Base-by-base conservation (phyloP, 2,888 invertebrate genomes). In the Itoplectis maculator region DNA sequence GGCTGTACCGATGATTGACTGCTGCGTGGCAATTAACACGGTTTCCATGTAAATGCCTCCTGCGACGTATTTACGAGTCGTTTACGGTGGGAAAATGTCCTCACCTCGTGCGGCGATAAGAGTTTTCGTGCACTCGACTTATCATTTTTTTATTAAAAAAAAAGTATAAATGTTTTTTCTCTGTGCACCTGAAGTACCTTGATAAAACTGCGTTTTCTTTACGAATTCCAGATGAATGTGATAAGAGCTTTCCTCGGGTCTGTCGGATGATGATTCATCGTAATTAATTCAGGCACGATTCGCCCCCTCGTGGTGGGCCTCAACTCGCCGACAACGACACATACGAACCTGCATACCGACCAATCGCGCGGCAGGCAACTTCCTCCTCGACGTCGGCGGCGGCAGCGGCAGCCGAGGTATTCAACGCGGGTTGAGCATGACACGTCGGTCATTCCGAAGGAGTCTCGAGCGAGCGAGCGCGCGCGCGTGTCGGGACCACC, bases 371-470 rank as follows among this genome's bases (percentile, higher is more conserved):
- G 47, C 40, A 20, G 23, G 69, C 54, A 40, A 59, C 59, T 70
- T 76, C 65, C 20, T 56, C 47, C 65, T 47, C 63, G 49, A 59
- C 51, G 18, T 15, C 15, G 18, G 13, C 59, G 45, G 51, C 69
- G 6, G 37, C 49, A 35, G 54, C 68, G 35, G 49, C 66, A 2
- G 63, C 56, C 63, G 42, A 42, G 49, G 63, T 77, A 82, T 82
- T 86, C 83, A 76, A 74, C 74, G 72, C 80, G 74, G 68, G 51
- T 74, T 74, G 63, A 79, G 79, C 88, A 86, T 88, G 88, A 91
- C 90, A 86, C 88, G 90, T 87, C 88, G 90, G 89, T 91, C 90
- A 91, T 92, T 91, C 88, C 86, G 89, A 90, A 88, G 72, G 78
- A 74, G 49, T 45, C 70, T 70, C 35, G 66, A 72, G 59, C 51